Percentiles rank a stretch among this genome's conserved stretches.
Evolutionary conservation across 2,797 vertebrate species (phyloP).

Genomic region (Pseudotriccus pelzelni): DNA sequence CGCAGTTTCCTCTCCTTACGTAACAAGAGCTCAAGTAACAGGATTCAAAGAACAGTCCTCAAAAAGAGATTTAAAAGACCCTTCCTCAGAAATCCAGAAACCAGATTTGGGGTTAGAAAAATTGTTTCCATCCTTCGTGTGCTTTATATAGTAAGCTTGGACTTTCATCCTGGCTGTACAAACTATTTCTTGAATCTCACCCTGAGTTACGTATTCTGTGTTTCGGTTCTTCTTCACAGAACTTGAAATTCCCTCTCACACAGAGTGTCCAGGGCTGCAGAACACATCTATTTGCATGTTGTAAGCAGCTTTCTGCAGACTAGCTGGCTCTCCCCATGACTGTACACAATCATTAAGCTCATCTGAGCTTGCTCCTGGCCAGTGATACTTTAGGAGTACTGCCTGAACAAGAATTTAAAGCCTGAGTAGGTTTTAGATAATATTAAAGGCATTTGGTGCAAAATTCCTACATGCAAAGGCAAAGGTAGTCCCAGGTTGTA

Average conservation of each 20-base stretch:
- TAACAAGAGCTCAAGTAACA: background rate
- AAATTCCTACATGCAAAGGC: background rate
- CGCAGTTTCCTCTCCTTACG: background rate
- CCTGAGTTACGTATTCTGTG: background rate
- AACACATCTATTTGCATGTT: background rate
- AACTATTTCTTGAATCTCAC: background rate
- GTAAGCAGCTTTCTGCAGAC: background rate
- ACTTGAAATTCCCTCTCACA: background rate
- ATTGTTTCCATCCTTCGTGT: background rate
- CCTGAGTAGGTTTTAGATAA: background rate
- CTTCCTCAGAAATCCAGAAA: slow-evolving; percentile 31
- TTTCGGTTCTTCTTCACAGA: background rate
- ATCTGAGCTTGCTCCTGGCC: background rate
- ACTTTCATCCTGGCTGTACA: background rate
- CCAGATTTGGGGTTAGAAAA: background rate
- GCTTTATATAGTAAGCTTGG: background rate
- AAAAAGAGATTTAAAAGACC: background rate
- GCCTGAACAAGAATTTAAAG: background rate
- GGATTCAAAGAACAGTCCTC: background rate
- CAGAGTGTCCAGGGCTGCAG: background rate
- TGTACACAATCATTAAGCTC: background rate
- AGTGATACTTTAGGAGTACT: background rate
- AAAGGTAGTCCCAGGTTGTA: background rate
- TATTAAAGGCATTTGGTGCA: background rate
- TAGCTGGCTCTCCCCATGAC: background rate